A percentile compares a stretch with the other conserved stretches of the same genome.
These are phyloP conservation scores for Heterodera filipjevi DNA, from an alignment of 2,888 invertebrate genomes.

Conservation along the genomic window DNA sequence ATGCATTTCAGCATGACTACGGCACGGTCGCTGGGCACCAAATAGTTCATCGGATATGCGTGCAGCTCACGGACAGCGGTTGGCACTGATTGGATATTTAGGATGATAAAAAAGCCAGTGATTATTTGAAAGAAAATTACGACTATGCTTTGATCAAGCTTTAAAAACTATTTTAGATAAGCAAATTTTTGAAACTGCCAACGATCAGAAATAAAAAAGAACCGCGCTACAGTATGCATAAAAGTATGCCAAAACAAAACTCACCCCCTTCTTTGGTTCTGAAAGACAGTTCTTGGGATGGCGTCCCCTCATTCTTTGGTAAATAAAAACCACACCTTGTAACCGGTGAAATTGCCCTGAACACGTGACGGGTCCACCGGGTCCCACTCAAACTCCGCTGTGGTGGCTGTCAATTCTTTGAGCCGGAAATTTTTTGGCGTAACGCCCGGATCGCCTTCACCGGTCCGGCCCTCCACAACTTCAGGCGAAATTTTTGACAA, in stretches of 20 bases:
- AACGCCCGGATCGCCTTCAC: slow-evolving; percentile 77
- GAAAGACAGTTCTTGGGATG: slow-evolving; percentile 82
- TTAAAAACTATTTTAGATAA: too few species aligned
- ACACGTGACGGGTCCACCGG: slow-evolving; percentile 81
- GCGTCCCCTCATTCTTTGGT: slow-evolving; percentile 81
- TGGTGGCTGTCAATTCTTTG: slow-evolving; percentile 73
- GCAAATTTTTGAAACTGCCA: too few species aligned
- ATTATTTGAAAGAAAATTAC: too few species aligned
- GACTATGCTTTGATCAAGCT: too few species aligned
- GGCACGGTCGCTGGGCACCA: slow-evolving; percentile 51
- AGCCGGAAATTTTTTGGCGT: slow-evolving; percentile 51
- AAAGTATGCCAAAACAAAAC: not conserved
- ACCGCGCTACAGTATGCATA: too few species aligned
- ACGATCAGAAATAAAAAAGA: too few species aligned
- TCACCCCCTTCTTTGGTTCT: slow-evolving; percentile 83
- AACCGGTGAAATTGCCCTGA: slow-evolving; percentile 89
- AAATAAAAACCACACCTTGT: slow-evolving; percentile 72
- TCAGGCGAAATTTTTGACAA: slow-evolving; percentile 80
- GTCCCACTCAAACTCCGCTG: slow-evolving; percentile 85
- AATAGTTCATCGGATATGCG: slow-evolving; percentile 61
- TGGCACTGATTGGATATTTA: slow-evolving; percentile 47
- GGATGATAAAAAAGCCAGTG: too few species aligned
- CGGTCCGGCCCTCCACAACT: slow-evolving; percentile 85
- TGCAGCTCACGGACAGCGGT: slow-evolving; percentile 56
- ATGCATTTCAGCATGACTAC: slow-evolving; percentile 81